phyloP scores from a whole-genome alignment of 2,113 vertebrate species.

The Sciurus niger region DNA sequence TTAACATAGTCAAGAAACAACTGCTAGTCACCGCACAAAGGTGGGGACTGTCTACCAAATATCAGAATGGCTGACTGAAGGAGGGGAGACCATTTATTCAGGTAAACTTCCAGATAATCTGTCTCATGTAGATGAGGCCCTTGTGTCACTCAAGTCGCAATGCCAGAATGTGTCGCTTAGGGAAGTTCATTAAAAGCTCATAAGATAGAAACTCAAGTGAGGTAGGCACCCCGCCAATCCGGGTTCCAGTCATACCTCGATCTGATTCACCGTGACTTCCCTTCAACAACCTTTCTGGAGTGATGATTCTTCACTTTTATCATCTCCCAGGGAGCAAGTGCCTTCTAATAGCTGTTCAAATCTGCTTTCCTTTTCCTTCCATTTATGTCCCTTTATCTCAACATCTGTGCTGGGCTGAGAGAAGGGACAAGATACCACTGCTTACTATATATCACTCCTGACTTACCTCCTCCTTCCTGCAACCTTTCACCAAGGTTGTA shows the following conservation, averaged over 20 bases:
- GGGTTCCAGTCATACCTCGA: neutral
- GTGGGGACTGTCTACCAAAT: neutral
- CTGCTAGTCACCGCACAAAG: neutral
- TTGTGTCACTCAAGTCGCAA: neutral
- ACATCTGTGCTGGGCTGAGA: constrained; percentile 61
- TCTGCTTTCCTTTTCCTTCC: constrained; percentile 58
- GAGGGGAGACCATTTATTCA: neutral
- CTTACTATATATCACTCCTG: constrained; percentile 60
- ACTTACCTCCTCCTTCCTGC: constrained; percentile 59
- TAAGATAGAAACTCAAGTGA: neutral
- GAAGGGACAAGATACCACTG: constrained; percentile 5
- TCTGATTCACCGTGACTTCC: neutral
- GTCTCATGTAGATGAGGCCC: neutral
- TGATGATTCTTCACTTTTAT: constrained; percentile 69
- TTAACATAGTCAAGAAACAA: neutral
- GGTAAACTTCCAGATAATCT: neutral
- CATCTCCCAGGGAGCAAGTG: constrained; percentile 60
- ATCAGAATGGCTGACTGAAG: neutral
- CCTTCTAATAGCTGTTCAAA: constrained; percentile 75
- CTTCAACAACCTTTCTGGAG: constrained; percentile 22
- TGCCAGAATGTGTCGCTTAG: neutral
- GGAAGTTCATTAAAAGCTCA: neutral
- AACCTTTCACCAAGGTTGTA: constrained; percentile 64
- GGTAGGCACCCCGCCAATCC: neutral
- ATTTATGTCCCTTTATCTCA: constrained; percentile 60